Base-by-base conservation (phyloP, 2,797 vertebrate genomes). In the Micrastur ruficollis region DNA sequence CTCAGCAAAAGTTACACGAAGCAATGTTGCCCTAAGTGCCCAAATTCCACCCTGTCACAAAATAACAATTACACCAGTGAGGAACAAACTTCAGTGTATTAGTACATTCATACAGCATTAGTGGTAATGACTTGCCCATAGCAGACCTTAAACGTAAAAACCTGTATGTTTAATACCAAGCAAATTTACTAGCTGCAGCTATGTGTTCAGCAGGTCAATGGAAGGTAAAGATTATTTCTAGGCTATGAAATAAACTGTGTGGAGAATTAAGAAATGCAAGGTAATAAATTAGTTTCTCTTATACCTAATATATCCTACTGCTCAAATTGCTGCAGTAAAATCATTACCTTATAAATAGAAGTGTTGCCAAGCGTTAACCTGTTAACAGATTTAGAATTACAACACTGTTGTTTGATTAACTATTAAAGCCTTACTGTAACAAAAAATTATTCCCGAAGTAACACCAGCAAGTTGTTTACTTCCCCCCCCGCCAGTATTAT, bases 201-300 rank as follows among this genome's bases (percentile, higher is more conserved):
- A 71, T 15, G 19, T 38, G 32, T 72, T 68, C 61, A 42, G 44
- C 27, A 63, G 52, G 63, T 85, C 83, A 89, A 2, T 34, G 42
- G 59, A 92, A 85, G 20, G 80, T 46, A 93, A 85, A 78, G 86
- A 89, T 82, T 85, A 87, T 62, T 87, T 89, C 84, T 75, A 23
- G 0, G 0, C 42, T 74, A 61, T 62, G 75, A 88, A 86, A 79
- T 88, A 92, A 92, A 8, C 20, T 85, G 65, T 25, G 46, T 53
- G 58, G 63, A 97, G 38, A 89, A 96, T 91, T 85, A 90, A 96
- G 89, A 95, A 96, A 95, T 86, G 66, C 68, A 83, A 89, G 36
- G 72, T 58, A 95, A 89, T 80, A 91, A 82, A 89, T 86, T 79
- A 1, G 5, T 91, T 93, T 93, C 12, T 52, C 42, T 87, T 85